A percentile compares a stretch with the other conserved stretches of the same genome.
Evolutionary conservation across 2,888 invertebrate species (phyloP).

Genomic region (Podotricha telesiphe): DNA sequence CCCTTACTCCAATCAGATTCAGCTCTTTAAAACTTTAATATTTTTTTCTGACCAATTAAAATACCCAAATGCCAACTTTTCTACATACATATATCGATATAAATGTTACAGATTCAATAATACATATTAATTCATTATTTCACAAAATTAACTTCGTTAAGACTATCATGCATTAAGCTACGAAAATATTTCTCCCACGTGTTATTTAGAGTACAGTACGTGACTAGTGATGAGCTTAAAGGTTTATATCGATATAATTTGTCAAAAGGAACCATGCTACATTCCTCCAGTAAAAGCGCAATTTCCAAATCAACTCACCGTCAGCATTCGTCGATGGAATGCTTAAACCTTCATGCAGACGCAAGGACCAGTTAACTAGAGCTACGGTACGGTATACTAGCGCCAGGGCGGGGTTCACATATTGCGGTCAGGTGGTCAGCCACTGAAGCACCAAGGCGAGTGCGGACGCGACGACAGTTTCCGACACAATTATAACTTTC

Average conservation of each 20-base stretch:
- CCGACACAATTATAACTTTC: slow-evolving; percentile 61
- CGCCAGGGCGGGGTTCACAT: slow-evolving; percentile 70
- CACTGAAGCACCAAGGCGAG: slow-evolving; percentile 77
- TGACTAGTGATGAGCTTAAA: slow-evolving; percentile 33
- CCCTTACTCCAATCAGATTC: no score
- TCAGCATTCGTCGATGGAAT: slow-evolving; percentile 79
- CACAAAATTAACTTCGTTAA: not conserved
- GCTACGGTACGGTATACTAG: slow-evolving; percentile 71
- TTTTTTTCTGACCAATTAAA: not conserved
- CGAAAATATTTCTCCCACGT: slow-evolving; percentile 19
- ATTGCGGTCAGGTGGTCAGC: slow-evolving; percentile 68
- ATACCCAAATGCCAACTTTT: slow-evolving; percentile 50
- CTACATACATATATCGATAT: slow-evolving; percentile 51
- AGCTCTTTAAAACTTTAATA: no score
- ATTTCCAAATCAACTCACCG: slow-evolving; percentile 74
- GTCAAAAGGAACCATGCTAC: slow-evolving; percentile 47
- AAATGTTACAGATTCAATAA: slow-evolving; percentile 37
- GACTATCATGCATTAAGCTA: slow-evolving; percentile 32
- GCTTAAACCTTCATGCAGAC: slow-evolving; percentile 77
- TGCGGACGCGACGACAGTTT: slow-evolving; percentile 76
- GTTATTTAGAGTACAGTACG: slow-evolving; percentile 32
- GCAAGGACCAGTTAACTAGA: slow-evolving; percentile 72
- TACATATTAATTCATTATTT: not conserved
- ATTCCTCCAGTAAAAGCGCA: slow-evolving; percentile 57
- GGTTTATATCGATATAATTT: slow-evolving; percentile 50